Conservation (phyloP, 1,140 invertebrate species). For the Mya arenaria region DNA sequence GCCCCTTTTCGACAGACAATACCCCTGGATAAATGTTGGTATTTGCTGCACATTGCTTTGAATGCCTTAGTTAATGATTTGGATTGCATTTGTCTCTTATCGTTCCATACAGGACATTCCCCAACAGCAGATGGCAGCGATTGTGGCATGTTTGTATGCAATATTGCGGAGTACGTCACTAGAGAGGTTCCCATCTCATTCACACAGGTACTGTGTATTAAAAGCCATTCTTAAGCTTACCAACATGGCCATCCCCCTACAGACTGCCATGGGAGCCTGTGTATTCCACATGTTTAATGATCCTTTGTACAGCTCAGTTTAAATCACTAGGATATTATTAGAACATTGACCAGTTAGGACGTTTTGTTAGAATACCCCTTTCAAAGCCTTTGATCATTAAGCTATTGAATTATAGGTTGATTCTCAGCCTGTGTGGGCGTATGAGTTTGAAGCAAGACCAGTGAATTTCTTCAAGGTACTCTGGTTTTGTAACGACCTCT, state of each 20-base stretch:
- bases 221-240: neutral
- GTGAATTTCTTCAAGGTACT: too few species aligned
- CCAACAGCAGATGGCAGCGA: constrained; percentile 97
- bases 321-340: neutral
- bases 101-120: constrained; percentile 89
- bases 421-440: too few species aligned
- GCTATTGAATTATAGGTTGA: too few species aligned
- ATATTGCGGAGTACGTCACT: constrained; percentile 95
- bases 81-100: too few species aligned
- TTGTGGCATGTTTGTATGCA: constrained; percentile 98
- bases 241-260: neutral
- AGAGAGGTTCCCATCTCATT: constrained; percentile 88
- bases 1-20: too few species aligned
- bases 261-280: too few species aligned
- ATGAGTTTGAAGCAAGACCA: too few species aligned
- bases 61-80: too few species aligned
- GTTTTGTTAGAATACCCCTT: neutral
- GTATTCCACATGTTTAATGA: neutral
- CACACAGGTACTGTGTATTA: constrained; percentile 85
- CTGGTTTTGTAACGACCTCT: too few species aligned
- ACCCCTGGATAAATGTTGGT: too few species aligned
- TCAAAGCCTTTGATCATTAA: neutral
- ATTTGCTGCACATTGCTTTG: too few species aligned
- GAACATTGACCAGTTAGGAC: neutral
- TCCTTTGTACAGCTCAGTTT: neutral